These are phyloP conservation scores for Myripristis jacobus DNA, from an alignment of 2,797 vertebrate genomes.

Conservation along the genomic window DNA sequence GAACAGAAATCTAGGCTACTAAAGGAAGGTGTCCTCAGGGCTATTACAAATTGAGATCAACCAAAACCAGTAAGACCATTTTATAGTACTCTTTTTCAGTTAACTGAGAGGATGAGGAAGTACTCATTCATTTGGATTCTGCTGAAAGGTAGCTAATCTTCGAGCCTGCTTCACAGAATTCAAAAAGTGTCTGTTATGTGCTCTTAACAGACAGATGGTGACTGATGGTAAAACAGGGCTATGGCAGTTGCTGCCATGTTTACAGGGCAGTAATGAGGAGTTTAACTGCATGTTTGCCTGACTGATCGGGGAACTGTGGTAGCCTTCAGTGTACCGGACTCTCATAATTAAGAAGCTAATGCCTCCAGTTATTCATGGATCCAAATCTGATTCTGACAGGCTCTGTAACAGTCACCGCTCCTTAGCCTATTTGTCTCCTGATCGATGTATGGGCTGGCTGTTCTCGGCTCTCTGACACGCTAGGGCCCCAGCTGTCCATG, in stretches of 20 bases:
- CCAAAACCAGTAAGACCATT: neutral
- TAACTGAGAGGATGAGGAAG: too few species aligned
- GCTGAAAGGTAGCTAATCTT: constrained; percentile 1
- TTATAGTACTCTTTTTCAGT: too few species aligned
- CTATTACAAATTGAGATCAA: neutral
- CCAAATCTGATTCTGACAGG: constrained; percentile 26
- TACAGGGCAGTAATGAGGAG: neutral
- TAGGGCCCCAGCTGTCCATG: constrained; percentile 6
- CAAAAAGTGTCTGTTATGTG: neutral
- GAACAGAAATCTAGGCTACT: neutral
- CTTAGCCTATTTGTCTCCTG: neutral
- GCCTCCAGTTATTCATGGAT: constrained; percentile 13
- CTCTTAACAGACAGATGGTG: neutral
- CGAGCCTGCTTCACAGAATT: neutral
- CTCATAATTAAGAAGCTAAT: constrained; percentile 15
- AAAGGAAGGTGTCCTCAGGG: neutral
- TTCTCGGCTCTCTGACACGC: constrained; percentile 4
- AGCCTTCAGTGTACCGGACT: neutral
- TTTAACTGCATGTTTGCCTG: constrained; percentile 23
- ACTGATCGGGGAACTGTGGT: constrained; percentile 4
- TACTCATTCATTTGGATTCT: neutral
- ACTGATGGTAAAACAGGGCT: neutral
- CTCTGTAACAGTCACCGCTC: neutral
- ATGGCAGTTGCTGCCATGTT: constrained; percentile 8
- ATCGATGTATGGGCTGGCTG: constrained; percentile 7